Percentiles rank a stretch among this genome's conserved stretches.
phyloP scores from a whole-genome alignment of 2,797 vertebrate species.

The Ptychobarbus kaznakovi region DNA sequence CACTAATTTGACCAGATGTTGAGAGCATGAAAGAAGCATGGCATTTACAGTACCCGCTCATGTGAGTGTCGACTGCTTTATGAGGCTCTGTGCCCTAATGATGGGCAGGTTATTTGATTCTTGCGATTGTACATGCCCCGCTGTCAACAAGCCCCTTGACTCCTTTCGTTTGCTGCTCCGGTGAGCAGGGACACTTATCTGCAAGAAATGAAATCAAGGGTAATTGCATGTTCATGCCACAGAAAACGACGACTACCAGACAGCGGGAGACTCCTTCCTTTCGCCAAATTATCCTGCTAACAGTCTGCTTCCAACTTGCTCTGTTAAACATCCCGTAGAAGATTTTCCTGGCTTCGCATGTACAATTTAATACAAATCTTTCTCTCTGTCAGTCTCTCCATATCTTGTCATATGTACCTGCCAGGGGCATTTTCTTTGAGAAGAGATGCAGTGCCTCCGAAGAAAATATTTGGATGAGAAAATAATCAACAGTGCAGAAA shows the following conservation, averaged over 20 bases:
- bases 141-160: conserved; percentile 68
- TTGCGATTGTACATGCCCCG: conserved; percentile 64
- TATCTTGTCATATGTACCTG: neutral
- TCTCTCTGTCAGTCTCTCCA: neutral
- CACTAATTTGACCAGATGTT: conserved; percentile 27
- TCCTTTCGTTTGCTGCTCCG: conserved; percentile 68
- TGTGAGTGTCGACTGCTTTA: neutral
- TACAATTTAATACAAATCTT: conserved; percentile 56
- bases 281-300: conserved; percentile 72
- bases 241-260: conserved; percentile 74
- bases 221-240: conserved; percentile 77
- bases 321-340: conserved; percentile 54
- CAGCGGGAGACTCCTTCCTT: conserved; percentile 72
- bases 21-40: conserved; percentile 8
- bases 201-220: conserved; percentile 74
- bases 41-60: neutral
- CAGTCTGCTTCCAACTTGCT: conserved; percentile 70
- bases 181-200: conserved; percentile 75
- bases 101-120: conserved; percentile 61
- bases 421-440: neutral
- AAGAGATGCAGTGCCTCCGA: neutral
- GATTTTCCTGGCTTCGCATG: conserved; percentile 31
- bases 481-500: conserved; percentile 21
- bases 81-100: conserved; percentile 11
- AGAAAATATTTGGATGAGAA: neutral